Evolutionary conservation across 2,113 vertebrate species (phyloP).

Genomic region (Brachypteracias leptosomus): DNA sequence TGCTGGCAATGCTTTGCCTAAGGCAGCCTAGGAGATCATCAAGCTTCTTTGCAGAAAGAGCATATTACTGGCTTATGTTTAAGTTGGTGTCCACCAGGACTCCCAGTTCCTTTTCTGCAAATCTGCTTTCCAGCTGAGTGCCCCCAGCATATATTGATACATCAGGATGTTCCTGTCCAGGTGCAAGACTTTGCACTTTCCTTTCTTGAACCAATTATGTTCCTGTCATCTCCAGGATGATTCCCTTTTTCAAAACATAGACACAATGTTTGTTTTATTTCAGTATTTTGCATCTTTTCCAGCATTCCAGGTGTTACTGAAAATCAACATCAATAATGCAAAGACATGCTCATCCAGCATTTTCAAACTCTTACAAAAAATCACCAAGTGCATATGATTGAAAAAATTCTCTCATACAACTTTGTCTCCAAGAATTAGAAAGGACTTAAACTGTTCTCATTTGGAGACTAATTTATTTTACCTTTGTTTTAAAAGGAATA

Average conservation of each 20-base stretch:
- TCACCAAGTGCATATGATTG: neutral
- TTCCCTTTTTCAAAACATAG: neutral
- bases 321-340: neutral
- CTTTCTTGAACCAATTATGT: neutral
- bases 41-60: neutral
- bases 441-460: neutral
- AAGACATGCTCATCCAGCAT: neutral
- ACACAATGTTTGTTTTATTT: neutral
- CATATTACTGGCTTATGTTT: fast-evolving
- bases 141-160: neutral
- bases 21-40: neutral
- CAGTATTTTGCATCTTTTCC: neutral
- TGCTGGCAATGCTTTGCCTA: neutral
- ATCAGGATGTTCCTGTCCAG: neutral
- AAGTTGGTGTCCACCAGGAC: neutral
- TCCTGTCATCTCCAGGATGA: neutral
- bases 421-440: neutral
- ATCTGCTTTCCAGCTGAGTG: neutral
- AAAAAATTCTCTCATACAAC: neutral
- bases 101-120: neutral
- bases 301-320: neutral
- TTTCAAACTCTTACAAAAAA: neutral
- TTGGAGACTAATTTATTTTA: neutral
- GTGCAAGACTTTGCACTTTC: neutral
- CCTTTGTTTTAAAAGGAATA: neutral